Conservation (phyloP, 2,113 vertebrate species). For the Albula glossodonta region DNA sequence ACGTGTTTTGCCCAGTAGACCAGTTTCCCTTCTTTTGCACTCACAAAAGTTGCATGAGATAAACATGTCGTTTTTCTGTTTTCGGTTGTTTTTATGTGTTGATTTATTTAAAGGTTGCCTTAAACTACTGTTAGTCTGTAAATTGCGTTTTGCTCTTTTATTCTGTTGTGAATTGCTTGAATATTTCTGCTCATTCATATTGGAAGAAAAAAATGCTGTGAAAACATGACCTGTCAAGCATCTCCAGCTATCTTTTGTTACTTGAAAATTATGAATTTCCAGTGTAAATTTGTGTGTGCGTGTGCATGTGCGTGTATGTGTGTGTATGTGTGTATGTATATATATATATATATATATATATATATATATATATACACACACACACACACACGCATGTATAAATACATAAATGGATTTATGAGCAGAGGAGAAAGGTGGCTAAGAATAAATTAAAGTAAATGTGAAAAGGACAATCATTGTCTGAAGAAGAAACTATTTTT, state of each 20-base stretch:
- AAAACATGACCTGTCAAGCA: conserved; percentile 85
- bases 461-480: conserved; percentile 92
- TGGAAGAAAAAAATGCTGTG: conserved; percentile 87
- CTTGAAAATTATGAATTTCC: conserved; percentile 87
- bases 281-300: conserved; percentile 30
- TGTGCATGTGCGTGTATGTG: conserved; percentile 37
- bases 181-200: conserved; percentile 82
- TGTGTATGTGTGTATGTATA: too few species aligned
- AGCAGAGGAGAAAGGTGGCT: conserved; percentile 38
- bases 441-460: conserved; percentile 49
- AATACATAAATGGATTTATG: not conserved
- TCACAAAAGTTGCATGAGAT: conserved; percentile 85
- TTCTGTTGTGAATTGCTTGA: conserved; percentile 81
- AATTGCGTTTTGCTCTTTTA: conserved; percentile 78
- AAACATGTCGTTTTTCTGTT: conserved; percentile 74
- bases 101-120: conserved; percentile 86
- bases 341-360: too few species aligned
- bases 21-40: conserved; percentile 89
- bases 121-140: conserved; percentile 97
- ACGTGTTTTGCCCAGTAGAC: conserved; percentile 87
- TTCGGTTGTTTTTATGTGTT: conserved; percentile 77
- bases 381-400: not conserved
- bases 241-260: conserved; percentile 90
- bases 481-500: conserved; percentile 86
- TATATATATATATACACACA: conserved; percentile 9